Base-by-base conservation (phyloP, 2,797 vertebrate genomes). In the Galaxias olidus region DNA sequence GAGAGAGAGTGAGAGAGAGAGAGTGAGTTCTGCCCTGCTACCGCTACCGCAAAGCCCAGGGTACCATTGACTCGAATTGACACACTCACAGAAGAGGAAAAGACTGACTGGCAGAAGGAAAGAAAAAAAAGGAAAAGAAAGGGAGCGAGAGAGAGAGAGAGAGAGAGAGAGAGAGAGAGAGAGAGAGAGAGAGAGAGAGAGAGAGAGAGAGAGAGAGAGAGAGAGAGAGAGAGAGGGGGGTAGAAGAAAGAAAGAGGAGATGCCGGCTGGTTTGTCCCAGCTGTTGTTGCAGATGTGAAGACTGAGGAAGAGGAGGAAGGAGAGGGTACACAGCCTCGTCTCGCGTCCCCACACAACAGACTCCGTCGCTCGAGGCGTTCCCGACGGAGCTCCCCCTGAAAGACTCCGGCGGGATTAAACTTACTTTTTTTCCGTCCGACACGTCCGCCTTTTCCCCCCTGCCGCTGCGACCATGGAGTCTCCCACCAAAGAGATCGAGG, bases 401-500 rank as follows among this genome's bases (percentile, higher is more conserved):
- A 63, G 59, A 74, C 72, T 54, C 30, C 66, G 69, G 74, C n/a
- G 65, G 87, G 81, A 89, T 87, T 89, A 77, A 88, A 87, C 82
- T 87, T 87, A 68, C 71, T 68, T 59, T 68, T 68, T 59, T 68
- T 68, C 60, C 40, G 65, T 65, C 63, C 10, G 77, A 66, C 72
- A 68, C 71, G 62, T 76, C 68, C 8, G 59, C 65, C 76, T 30
- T 6, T 30, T 6, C 6, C 30, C 6, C 63, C 62, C 71, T 69
- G 17, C 57, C 52, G 40, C 43, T 63, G 76, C 69, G 84, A 90
- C 86, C 78, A 99, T 98, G 97, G 97, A 99, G 91, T 99, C 97
- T 56, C 96, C 96, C 0, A 98, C 97, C 69, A 98, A 96, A 92
- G 97, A 99, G 85, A 99, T 98, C 1, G 97, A 99, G 92, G 96